phyloP scores from a whole-genome alignment of 2,888 invertebrate species.

The Syrista parreyssii region DNA sequence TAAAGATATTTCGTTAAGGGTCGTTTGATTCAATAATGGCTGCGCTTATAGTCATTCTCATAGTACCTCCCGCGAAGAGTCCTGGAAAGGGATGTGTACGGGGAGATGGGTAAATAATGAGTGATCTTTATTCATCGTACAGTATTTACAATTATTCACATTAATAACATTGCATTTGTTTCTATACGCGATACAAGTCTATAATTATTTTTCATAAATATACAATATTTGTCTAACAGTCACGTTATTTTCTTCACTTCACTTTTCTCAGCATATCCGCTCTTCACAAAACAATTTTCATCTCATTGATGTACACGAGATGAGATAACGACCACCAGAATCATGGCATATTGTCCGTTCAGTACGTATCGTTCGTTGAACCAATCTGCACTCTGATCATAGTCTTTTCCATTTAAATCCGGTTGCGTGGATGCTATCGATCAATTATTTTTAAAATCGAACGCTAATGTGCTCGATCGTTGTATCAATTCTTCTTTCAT shows the following conservation, averaged over 20 bases:
- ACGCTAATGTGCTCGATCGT: constrained; percentile 16
- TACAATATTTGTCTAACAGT: constrained; percentile 29
- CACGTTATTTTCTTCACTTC: constrained; percentile 6
- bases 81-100: constrained; percentile 10
- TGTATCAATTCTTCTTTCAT: neutral
- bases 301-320: neutral
- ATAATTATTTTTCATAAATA: constrained; percentile 10
- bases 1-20: constrained; percentile 43
- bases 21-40: neutral
- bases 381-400: neutral
- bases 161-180: constrained; percentile 23
- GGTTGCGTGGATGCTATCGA: neutral
- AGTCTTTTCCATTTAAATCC: neutral
- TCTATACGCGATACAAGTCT: constrained; percentile 1
- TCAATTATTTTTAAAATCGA: constrained; percentile 2
- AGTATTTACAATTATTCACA: constrained; percentile 15
- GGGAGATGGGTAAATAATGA: constrained; percentile 1
- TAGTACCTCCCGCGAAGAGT: constrained; percentile 31
- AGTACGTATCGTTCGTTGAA: constrained; percentile 9
- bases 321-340: constrained; percentile 27
- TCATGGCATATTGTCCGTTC: constrained; percentile 29
- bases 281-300: neutral
- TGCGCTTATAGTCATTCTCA: neutral
- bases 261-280: neutral
- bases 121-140: constrained; percentile 19